Evolutionary conservation across 2,113 vertebrate genomes (phyloP).

Genomic region (Hypomesus transpacificus): DNA sequence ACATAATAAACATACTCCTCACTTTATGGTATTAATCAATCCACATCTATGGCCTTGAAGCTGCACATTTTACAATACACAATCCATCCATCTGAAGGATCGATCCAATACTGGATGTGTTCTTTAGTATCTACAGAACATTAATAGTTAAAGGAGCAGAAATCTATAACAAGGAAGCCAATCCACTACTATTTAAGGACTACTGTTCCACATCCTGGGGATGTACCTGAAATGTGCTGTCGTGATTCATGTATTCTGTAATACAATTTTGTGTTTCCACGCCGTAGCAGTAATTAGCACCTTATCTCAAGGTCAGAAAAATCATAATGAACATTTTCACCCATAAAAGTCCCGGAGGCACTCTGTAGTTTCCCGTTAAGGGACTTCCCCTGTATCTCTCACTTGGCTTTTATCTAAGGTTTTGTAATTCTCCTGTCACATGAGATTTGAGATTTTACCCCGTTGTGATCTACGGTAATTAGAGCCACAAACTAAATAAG

Average conservation of each 20-base stretch:
- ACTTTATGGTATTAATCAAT: not conserved
- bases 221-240: not conserved
- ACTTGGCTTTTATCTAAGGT: too few species aligned
- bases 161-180: not conserved
- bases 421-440: too few species aligned
- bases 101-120: not conserved
- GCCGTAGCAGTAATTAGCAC: not conserved
- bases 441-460: too few species aligned
- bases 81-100: not conserved
- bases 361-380: too few species aligned
- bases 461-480: not conserved
- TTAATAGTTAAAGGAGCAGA: not conserved
- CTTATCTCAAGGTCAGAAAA: not conserved
- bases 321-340: not conserved
- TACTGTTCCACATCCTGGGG: not conserved
- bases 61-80: not conserved
- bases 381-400: too few species aligned
- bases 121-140: not conserved
- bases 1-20: not conserved
- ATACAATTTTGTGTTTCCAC: not conserved
- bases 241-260: not conserved
- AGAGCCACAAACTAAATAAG: not conserved
- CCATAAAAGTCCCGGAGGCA: too few species aligned
- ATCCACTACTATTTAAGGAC: not conserved
- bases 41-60: not conserved